Base-by-base conservation (phyloP, 2,888 invertebrate genomes). In the Pseudoips prasinana region DNA sequence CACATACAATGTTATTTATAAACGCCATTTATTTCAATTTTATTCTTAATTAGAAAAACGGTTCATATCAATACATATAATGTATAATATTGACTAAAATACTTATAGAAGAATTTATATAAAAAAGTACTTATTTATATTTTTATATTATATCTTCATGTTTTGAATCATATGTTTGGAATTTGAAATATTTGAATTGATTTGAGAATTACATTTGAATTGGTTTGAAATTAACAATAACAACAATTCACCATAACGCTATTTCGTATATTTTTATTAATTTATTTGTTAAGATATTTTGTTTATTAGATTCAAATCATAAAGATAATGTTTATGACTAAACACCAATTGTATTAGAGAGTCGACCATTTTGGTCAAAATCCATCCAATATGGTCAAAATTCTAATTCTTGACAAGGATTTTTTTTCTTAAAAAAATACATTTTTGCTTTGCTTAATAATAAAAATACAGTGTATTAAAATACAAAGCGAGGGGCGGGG, bases 21-120 rank as follows among this genome's bases (percentile, higher is more conserved):
- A 75, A 78, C 61, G 81, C 66, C 68, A 75, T 83, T 81, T 76
- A 79, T 77, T 81, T 77, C 69, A 72, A 72, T 78, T 61, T 57
- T 32, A 58, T 56, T 58, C 68, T 64, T 71, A 71, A 73, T 72
- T 60, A 62, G 70, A 66, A 56, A 58, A 59, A 58, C 28, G 19
- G 28, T 34, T 49, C 53, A 69, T 58, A 71, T 72, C 67, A 69
- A 78, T 74, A 79, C 49, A 73, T 64, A 61, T 33, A 33, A 25
- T 31, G 34, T 57, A 58, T 22, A 41, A 62, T 70, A 68, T 67
- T 76, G 74, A 79, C 73, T 75, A 68, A 72, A 73, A 73, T 75
- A 65, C 72, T 74, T 5, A 20, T 5, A 20, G 20, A 20, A 20
- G n/a, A 20, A 20, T 20, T 20, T 58, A 40, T 60, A 64, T 48